Conservation (phyloP, 1,140 invertebrate genomes). For the Trichogramma pretiosum region DNA sequence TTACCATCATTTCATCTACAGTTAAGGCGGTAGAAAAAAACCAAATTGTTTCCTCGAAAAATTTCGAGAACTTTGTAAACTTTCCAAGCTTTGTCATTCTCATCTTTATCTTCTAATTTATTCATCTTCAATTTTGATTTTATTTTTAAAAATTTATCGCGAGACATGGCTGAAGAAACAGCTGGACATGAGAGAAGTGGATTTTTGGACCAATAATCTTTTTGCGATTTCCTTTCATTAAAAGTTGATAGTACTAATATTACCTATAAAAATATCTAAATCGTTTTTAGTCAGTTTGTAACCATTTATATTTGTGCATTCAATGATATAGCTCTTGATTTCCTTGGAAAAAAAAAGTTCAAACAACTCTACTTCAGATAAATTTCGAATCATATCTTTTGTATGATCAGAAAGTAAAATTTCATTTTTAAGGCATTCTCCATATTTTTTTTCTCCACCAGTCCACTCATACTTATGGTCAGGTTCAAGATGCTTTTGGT, state of each 20-base stretch:
- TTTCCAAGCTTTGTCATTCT: too few relatives aligned
- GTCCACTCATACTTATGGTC: neutral
- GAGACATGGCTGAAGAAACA: neutral
- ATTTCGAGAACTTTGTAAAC: too few relatives aligned
- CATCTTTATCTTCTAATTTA: too few relatives aligned
- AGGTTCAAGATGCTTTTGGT: neutral
- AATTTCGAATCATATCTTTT: neutral
- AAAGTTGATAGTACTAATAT: neutral
- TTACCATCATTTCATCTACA: too few relatives aligned
- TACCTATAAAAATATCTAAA: neutral
- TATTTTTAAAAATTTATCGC: neutral
- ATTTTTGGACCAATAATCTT: slow-evolving; percentile 5
- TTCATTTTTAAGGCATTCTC: neutral
- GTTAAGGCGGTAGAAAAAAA: too few relatives aligned
- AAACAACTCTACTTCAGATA: neutral
- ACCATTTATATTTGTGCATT: neutral
- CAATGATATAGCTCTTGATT: slow-evolving; percentile 1
- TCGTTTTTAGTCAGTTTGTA: neutral
- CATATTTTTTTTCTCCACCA: neutral
- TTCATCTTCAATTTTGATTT: slow-evolving; percentile 2
- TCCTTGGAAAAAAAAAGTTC: slow-evolving; percentile 3
- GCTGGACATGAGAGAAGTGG: neutral
- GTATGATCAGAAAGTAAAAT: neutral
- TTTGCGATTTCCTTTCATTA: neutral
- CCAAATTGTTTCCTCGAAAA: too few relatives aligned